Percentiles rank a stretch among this genome's conserved stretches.
phyloP scores from a whole-genome alignment of 2,888 invertebrate species.

The Andrena praecox region DNA sequence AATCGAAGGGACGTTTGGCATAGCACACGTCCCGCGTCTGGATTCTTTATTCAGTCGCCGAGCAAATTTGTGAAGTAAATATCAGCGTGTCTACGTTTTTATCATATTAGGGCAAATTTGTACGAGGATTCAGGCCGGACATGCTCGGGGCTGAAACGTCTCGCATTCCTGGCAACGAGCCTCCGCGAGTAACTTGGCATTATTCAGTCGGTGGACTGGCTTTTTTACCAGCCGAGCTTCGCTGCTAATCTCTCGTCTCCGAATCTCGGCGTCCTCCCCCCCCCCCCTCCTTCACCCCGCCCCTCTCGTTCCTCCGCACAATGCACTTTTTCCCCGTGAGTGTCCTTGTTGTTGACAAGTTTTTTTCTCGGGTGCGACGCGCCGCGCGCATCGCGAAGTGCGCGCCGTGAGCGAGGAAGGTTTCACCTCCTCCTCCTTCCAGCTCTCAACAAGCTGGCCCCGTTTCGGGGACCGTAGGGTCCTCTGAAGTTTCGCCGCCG shows the following conservation, averaged over 20 bases:
- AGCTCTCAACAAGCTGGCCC: slow-evolving; percentile 45
- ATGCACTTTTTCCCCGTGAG: slow-evolving; percentile 73
- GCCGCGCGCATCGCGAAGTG: slow-evolving; percentile 65
- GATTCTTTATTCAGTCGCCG: slow-evolving; percentile 34
- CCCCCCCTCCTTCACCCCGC: neutral
- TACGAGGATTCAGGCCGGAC: slow-evolving; percentile 51
- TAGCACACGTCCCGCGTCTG: slow-evolving; percentile 16
- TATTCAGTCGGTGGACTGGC: slow-evolving; percentile 70
- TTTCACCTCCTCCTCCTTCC: slow-evolving; percentile 42
- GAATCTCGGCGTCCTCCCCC: slow-evolving; percentile 41
- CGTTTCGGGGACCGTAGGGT: slow-evolving; percentile 48
- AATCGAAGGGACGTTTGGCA: slow-evolving; percentile 4
- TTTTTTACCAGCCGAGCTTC: slow-evolving; percentile 66
- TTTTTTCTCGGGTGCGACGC: slow-evolving; percentile 67
- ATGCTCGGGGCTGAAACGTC: slow-evolving; percentile 62
- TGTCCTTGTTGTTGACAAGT: slow-evolving; percentile 75
- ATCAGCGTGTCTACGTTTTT: slow-evolving; percentile 51
- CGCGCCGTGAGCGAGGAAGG: slow-evolving; percentile 56
- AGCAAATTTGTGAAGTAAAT: slow-evolving; percentile 53
- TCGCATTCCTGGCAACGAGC: slow-evolving; percentile 72
- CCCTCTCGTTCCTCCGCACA: slow-evolving; percentile 60
- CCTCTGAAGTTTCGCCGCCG: slow-evolving; percentile 80
- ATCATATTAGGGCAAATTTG: slow-evolving; percentile 68
- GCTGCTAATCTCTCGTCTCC: slow-evolving; percentile 76
- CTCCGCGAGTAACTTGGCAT: slow-evolving; percentile 58